Percentiles rank a stretch among this genome's conserved stretches.
phyloP scores from a whole-genome alignment of 2,888 invertebrate species.

The Bombylius discolor region DNA sequence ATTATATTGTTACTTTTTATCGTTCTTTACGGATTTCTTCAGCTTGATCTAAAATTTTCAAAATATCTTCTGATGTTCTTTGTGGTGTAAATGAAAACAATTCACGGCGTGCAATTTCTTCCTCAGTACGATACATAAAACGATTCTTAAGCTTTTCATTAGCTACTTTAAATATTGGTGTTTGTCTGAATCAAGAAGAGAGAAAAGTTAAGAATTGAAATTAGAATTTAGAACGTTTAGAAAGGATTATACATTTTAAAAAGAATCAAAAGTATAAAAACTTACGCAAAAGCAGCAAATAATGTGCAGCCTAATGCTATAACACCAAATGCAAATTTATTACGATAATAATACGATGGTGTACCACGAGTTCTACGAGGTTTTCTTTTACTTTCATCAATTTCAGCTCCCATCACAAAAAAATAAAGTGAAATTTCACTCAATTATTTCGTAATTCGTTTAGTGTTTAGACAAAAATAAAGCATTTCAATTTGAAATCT shows the following conservation, averaged over 20 bases:
- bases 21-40: conserved; percentile 19
- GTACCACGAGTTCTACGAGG: conserved; percentile 53
- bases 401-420: conserved; percentile 38
- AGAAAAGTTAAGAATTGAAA: no score
- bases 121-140: conserved; percentile 16
- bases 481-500: no score
- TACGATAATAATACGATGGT: conserved; percentile 44
- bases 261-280: neutral
- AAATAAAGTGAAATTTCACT: no score
- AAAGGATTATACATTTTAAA: neutral
- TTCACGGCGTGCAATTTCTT: conserved; percentile 23
- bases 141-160: conserved; percentile 19
- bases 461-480: no score
- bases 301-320: conserved; percentile 31
- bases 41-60: conserved; percentile 21
- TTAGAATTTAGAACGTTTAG: neutral
- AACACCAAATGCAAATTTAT: conserved; percentile 40
- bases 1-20: conserved; percentile 10
- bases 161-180: conserved; percentile 22
- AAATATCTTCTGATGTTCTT: conserved; percentile 20
- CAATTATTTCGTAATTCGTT: no score
- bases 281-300: conserved; percentile 27
- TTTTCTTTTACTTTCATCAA: conserved; percentile 47
- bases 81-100: conserved; percentile 23
- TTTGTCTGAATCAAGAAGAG: conserved; percentile 16